Percentiles rank a stretch among this genome's conserved stretches.
phyloP scores from a whole-genome alignment of 2,797 vertebrate genomes.

The Helarctos malayanus region DNA sequence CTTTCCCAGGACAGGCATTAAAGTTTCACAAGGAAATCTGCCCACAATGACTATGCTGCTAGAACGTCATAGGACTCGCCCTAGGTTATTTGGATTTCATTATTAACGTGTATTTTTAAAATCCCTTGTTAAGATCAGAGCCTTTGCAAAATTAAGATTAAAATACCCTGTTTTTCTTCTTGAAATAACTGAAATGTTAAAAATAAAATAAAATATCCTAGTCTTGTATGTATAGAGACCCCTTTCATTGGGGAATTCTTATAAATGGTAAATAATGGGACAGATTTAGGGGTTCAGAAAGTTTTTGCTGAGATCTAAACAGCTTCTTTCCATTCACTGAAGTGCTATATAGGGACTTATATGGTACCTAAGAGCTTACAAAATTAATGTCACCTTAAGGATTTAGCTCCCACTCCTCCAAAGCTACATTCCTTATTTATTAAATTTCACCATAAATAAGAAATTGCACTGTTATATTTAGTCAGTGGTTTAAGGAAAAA shows the following conservation, averaged over 20 bases:
- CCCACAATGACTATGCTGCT: not conserved
- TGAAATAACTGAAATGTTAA: not conserved
- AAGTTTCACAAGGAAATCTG: conserved; percentile 57
- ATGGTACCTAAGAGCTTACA: not conserved
- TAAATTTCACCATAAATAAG: not conserved
- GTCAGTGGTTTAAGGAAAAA: not conserved
- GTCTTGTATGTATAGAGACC: not conserved
- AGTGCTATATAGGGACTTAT: not conserved
- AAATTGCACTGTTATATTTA: not conserved
- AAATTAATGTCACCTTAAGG: conserved; percentile 14
- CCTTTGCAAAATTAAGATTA: conserved; percentile 23
- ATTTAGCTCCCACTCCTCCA: not conserved
- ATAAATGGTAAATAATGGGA: not conserved
- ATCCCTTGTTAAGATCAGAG: not conserved
- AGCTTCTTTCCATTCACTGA: not conserved
- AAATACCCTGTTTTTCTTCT: not conserved
- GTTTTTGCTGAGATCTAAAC: conserved; percentile 20
- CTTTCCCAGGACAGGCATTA: not conserved
- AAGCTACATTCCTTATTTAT: not conserved
- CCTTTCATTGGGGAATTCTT: not conserved
- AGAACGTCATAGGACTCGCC: not conserved
- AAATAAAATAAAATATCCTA: not conserved
- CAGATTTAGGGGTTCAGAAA: not conserved
- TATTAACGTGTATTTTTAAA: conserved; percentile 46
- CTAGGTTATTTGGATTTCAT: conserved; percentile 14